Evolutionary conservation across 2,113 vertebrate genomes (phyloP).

Genomic region (Vanacampus margaritifer): DNA sequence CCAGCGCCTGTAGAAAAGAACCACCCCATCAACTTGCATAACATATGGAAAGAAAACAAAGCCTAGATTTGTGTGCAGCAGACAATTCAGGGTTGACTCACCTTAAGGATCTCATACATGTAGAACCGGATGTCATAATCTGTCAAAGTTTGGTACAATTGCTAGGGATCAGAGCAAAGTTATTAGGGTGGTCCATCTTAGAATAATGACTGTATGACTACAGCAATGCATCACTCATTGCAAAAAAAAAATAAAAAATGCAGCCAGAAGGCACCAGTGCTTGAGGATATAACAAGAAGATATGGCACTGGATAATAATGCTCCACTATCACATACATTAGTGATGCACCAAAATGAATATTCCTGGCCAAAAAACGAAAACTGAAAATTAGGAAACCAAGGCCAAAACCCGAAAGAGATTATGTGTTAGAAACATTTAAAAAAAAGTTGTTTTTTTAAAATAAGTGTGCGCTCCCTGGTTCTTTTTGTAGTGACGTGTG

Average conservation of each 20-base stretch:
- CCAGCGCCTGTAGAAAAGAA: conserved; percentile 54
- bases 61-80: not conserved
- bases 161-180: conserved; percentile 56
- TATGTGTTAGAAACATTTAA: no score
- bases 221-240: not conserved
- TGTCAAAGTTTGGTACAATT: conserved; percentile 84
- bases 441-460: no score
- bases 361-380: no score
- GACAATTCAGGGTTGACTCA: conserved; percentile 30
- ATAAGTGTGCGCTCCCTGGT: no score
- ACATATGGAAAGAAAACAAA: conserved; percentile 43
- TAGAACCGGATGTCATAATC: conserved; percentile 87
- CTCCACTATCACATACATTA: conserved; percentile 47
- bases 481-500: no score
- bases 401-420: no score
- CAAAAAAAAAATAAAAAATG: no score
- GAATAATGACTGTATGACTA: not conserved
- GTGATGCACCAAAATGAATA: no score
- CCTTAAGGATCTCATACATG: conserved; percentile 87
- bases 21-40: not conserved
- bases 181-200: not conserved
- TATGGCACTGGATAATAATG: conserved; percentile 41
- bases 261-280: conserved; percentile 30
- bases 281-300: conserved; percentile 53
- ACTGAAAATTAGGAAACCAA: no score